Base-by-base conservation (phyloP, 2,888 invertebrate genomes). In the Galerucella calmariensis region DNA sequence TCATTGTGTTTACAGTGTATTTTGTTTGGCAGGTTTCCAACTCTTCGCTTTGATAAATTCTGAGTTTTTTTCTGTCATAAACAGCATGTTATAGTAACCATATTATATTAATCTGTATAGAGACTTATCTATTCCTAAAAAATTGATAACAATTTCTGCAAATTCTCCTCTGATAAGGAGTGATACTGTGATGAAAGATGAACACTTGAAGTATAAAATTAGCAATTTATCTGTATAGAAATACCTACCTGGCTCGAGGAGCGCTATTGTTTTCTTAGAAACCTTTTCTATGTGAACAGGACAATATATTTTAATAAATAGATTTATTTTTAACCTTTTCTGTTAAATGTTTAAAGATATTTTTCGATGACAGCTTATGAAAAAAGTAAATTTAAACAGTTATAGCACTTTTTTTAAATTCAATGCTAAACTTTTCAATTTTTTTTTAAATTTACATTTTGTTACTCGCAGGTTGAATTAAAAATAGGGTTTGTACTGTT, bases 1-100 rank as follows among this genome's bases (percentile, higher is more conserved):
- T 59, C 44, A 61, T 69, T 59, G 27, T 69, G 69, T 69, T 69
- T 67, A 67, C 58, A 35, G 27, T 35, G 11, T 44, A 65, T 65
- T 16, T 41, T 48, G 6, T 46, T 65, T 65, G 63, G 63, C 63
- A 11, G 9, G 10, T 20, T 65, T 65, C 63, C 63, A 65, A 65
- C 16, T 2, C n/a, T 63, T 61, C 11, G 24, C 27, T 61, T 24
- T 14, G 61, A 24, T 61, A 61, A n/a, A 35, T 12, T 12, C 61
- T 35, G 35, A 27, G 12, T 35, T 35, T 61, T 46, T 61, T 61
- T 61, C 35, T 61, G 12, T 61, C 35, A 61, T 61, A 35, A 59
- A 35, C 61, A 35, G 35, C 61, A 16, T 61, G 35, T 61, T 61
- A 14, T 59, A 59, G 10, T 11, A 27, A 27, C 12, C 16, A 35